These are phyloP conservation scores for Spheniscus humboldti DNA, from an alignment of 2,797 vertebrate species.

Conservation along the genomic window DNA sequence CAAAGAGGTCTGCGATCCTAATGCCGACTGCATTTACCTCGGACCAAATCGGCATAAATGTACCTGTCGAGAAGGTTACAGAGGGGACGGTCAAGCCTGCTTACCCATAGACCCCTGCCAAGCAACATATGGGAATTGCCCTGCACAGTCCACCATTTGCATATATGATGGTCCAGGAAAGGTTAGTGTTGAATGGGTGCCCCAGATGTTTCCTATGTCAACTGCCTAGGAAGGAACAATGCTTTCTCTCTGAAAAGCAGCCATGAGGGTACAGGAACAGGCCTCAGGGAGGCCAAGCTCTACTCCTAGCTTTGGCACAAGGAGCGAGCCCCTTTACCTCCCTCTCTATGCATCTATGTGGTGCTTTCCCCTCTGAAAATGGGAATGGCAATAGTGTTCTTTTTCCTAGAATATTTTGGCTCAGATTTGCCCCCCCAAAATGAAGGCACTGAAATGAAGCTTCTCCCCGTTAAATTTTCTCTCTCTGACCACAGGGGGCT, in stretches of 20 bases:
- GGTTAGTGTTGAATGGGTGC: slow-evolving; percentile 68
- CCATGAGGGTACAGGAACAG: background rate
- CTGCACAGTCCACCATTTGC: slow-evolving; percentile 73
- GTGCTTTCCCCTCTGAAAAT: background rate
- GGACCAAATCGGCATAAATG: slow-evolving; percentile 84
- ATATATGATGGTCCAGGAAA: slow-evolving; percentile 85
- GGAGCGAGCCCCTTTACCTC: background rate
- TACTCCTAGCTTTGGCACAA: background rate
- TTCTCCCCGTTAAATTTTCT: background rate
- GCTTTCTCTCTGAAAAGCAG: background rate
- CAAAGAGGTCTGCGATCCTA: slow-evolving; percentile 72
- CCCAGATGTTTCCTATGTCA: background rate
- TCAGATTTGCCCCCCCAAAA: background rate
- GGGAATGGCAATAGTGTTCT: background rate
- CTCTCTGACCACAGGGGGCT: background rate
- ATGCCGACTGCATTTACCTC: slow-evolving; percentile 79
- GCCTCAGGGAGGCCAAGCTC: background rate
- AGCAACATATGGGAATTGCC: slow-evolving; percentile 76
- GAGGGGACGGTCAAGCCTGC: slow-evolving; percentile 86
- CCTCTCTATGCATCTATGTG: background rate
- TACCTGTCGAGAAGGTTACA: slow-evolving; percentile 79
- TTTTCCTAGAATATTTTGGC: background rate
- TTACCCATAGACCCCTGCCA: slow-evolving; percentile 86
- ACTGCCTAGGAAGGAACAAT: background rate
- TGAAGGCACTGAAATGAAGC: background rate